phyloP scores from a whole-genome alignment of 2,797 vertebrate species.

The Emys orbicularis region DNA sequence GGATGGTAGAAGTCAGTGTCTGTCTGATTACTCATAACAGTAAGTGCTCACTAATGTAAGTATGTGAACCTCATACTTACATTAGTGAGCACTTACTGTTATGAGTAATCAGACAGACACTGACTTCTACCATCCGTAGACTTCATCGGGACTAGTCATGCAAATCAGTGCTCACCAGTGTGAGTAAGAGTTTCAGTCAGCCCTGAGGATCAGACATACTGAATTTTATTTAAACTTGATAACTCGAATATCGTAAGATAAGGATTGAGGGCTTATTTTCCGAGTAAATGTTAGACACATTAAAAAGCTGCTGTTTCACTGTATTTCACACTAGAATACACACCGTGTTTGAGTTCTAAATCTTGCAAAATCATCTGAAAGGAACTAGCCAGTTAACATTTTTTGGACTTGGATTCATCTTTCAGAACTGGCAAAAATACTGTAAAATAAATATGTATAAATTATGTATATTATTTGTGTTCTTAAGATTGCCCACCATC shows the following conservation, averaged over 20 bases:
- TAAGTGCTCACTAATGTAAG: neutral
- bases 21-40: constrained; percentile 9
- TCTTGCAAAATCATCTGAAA: constrained; percentile 16
- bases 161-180: too few relatives aligned
- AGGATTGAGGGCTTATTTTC: neutral
- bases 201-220: fast-evolving
- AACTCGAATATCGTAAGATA: neutral
- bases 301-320: neutral
- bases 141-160: too few relatives aligned
- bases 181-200: neutral
- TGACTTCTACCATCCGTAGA: too few relatives aligned
- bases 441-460: neutral
- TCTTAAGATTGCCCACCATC: neutral
- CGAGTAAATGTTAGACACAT: neutral
- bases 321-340: neutral
- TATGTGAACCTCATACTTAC: neutral
- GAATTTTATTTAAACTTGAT: neutral
- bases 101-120: too few relatives aligned
- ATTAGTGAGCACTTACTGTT: too few relatives aligned
- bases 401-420: neutral
- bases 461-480: neutral
- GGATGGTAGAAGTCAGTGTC: constrained; percentile 6
- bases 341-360: constrained; percentile 3
- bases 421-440: neutral
- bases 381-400: neutral